Percentiles rank a stretch among this genome's conserved stretches.
These are phyloP conservation scores for Spheniscus humboldti DNA, from an alignment of 2,797 vertebrate species.

Conservation along the genomic window DNA sequence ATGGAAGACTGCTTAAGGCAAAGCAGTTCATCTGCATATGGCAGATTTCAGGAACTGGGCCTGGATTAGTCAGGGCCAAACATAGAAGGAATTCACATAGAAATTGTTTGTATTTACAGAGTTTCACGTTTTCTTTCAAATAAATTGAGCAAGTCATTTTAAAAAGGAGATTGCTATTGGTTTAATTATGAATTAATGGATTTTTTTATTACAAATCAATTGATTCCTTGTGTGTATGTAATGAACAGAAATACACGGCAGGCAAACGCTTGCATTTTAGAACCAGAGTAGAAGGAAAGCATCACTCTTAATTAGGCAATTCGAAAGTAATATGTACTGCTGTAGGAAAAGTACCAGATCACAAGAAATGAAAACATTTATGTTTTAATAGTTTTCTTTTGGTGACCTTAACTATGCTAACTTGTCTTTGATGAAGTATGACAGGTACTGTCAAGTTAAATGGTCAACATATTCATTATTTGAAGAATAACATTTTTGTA, in stretches of 20 bases:
- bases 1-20: conserved; percentile 27
- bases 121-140: neutral
- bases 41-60: neutral
- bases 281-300: conserved; percentile 1
- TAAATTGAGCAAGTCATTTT: neutral
- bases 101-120: neutral
- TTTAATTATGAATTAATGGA: conserved; percentile 5
- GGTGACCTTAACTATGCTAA: conserved; percentile 57
- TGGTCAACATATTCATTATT: conserved; percentile 55
- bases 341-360: conserved; percentile 55
- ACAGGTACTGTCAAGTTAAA: conserved; percentile 49
- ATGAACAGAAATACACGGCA: conserved; percentile 8
- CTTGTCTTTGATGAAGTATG: conserved; percentile 58
- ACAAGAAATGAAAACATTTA: conserved; percentile 67
- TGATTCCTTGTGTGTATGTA: neutral
- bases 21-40: neutral
- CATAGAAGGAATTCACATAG: neutral
- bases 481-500: conserved; percentile 55
- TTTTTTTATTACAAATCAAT: neutral
- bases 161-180: neutral
- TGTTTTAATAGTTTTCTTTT: conserved; percentile 67
- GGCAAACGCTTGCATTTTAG: neutral
- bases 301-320: conserved; percentile 62
- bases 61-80: conserved; percentile 2
- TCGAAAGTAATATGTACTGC: conserved; percentile 1